Base-by-base conservation (phyloP, 2,113 vertebrate genomes). In the Rhynchopsitta pachyrhyncha region DNA sequence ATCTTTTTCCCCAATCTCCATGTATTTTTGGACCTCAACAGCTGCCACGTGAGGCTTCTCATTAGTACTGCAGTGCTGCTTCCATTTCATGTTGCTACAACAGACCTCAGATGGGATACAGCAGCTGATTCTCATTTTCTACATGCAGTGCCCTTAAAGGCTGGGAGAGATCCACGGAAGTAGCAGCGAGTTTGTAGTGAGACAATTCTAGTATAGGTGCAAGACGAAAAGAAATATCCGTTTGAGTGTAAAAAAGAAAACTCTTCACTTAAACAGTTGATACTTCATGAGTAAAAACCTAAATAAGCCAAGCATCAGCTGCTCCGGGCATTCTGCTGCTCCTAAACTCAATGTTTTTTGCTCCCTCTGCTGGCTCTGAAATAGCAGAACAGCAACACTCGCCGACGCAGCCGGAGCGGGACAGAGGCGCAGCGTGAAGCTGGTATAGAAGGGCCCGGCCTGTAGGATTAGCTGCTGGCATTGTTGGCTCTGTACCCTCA, bases 301-400 rank as follows among this genome's bases (percentile, higher is more conserved):
- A 42, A 74, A 44, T 8, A 63, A 91, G 42, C 16, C 33, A 64
- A 88, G n/a, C 53, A 55, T 31, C 31, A 64, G 68, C 24, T 3
- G 2, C 67, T 66, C 39, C 39, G 33, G 20, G 22, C 67, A 11
- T 46, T 60, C 22, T 19, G 9, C 13, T 2, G 31, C 55, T 86
- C 7, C 24, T 24, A 22, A 96, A 92, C 41, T n/a, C 53, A 76
- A 66, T 78, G 94, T 90, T 76, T 93, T 96, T 91, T 97, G 95
- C 93, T 96, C 96, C 96, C 96, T 95, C 96, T 97, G 90, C 86
- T 96, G 97, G 95, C 75, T 86, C 52, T 37, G 57, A 28, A 7
- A 4, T 1, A 14, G 69, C 41, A 91, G 73, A 53, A 94, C 86
- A 89, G 73, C 67, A 82, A 13, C 68, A 42, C 3, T 3, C 7